Base-by-base conservation (phyloP, 2,888 invertebrate species). In the Stegophylla sp. region DNA sequence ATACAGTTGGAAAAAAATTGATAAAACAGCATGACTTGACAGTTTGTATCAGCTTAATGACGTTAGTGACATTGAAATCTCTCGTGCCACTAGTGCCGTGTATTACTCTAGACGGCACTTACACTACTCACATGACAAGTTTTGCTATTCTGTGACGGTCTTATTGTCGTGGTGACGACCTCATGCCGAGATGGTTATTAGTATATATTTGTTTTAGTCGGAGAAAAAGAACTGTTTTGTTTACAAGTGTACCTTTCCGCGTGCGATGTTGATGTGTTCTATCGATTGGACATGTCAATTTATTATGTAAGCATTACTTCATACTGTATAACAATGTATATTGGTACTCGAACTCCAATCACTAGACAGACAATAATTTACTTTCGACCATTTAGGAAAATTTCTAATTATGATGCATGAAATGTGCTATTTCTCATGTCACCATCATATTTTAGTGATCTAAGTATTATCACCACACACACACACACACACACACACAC, bases 21-120 rank as follows among this genome's bases (percentile, higher is more conserved):
- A 48, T 48, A 26, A 26, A 48, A 61, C n/a, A n/a, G n/a, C 34
- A 43, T 41, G 43, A 72, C 1, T 48, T 63, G n/a, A 56, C 56
- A 34, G 17, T 9, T 43, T 26, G 61, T 73, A 43, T 76, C 66
- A 10, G 26, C 15, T n/a, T 76, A 76, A 67, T 28, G 64, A 76
- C 34, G 59, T 59, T 23, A 23, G 72, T 69, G 59, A 69, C 77
- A 77, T 77, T 77, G 77, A 77, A 69, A 69, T 77, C 69, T 75
- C 61, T 61, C 67, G 66, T 43, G 15, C 17, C 67, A 15, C 28
- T 17, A 43, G 3, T 26, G 63, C 63, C 59, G 20, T 23, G 20
- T 56, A 9, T 56, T n/a, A 56, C 12, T 1, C 15, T 20, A 20
- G 34, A 15, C 34, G 63, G 1, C 7, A 13, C 34, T 34, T 13